A percentile compares a stretch with the other conserved stretches of the same genome.
phyloP scores from a whole-genome alignment of 2,113 vertebrate species.

The Oreocharis arfaki region DNA sequence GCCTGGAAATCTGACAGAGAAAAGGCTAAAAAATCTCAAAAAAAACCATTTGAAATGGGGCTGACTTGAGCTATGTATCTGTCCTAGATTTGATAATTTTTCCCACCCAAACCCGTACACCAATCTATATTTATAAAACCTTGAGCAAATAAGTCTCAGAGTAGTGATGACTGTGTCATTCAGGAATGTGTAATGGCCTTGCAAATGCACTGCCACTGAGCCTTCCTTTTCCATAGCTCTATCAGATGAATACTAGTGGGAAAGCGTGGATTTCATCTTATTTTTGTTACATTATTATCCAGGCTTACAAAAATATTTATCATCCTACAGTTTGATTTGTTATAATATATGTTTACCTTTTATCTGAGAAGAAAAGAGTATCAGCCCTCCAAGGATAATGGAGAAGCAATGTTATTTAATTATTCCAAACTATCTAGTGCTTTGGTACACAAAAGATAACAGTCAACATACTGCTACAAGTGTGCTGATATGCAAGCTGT shows the following conservation, averaged over 20 bases:
- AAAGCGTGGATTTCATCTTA: slow-evolving; percentile 40
- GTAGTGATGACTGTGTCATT: not conserved
- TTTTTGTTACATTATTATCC: slow-evolving; percentile 55
- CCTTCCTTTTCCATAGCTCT: not conserved
- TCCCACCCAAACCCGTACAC: not conserved
- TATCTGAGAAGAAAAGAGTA: slow-evolving; percentile 62
- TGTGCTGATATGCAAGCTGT: slow-evolving; percentile 53
- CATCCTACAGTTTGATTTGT: slow-evolving; percentile 50
- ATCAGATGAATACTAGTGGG: not conserved
- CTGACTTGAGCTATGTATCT: not conserved
- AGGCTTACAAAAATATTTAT: slow-evolving; percentile 60
- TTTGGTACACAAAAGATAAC: slow-evolving; percentile 66
- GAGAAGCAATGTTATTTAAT: slow-evolving; percentile 60
- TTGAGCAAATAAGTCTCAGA: slow-evolving; percentile 20
- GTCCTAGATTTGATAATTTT: not conserved
- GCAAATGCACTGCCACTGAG: not conserved
- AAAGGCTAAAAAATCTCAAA: not conserved
- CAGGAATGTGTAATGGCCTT: slow-evolving; percentile 16
- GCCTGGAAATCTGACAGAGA: not conserved
- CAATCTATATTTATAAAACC: slow-evolving; percentile 19
- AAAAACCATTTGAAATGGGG: not conserved
- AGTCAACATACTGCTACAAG: slow-evolving; percentile 63
- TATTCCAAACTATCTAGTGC: slow-evolving; percentile 62
- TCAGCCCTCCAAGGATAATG: slow-evolving; percentile 11
- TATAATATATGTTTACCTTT: slow-evolving; percentile 68